phyloP scores from a whole-genome alignment of 2,113 vertebrate genomes.

The Onychorhynchus coronatus region DNA sequence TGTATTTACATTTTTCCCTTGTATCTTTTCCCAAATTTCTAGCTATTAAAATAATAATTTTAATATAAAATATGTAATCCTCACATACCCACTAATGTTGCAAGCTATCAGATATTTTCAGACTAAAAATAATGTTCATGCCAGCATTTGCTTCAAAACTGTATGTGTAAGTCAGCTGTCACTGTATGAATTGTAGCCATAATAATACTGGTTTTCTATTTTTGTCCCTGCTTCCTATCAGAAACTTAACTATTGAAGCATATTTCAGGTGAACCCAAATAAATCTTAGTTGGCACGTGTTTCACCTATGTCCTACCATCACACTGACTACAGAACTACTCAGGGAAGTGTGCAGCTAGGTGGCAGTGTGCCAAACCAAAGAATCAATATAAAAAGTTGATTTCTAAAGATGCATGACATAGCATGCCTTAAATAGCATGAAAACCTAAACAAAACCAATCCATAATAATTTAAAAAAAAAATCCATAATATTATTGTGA shows the following conservation, averaged over 20 bases:
- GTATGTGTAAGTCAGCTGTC: not conserved
- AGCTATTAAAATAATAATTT: no score
- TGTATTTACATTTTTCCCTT: not conserved
- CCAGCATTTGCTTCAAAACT: not conserved
- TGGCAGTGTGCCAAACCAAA: constrained; percentile 11
- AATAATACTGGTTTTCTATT: not conserved
- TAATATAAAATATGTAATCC: no score
- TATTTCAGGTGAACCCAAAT: not conserved
- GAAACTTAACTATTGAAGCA: not conserved
- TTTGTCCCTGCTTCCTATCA: not conserved
- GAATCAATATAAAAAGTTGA: not conserved
- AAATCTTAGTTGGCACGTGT: not conserved
- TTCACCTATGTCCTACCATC: not conserved
- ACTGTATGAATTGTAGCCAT: not conserved
- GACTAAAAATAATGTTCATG: not conserved
- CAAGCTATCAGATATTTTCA: not conserved
- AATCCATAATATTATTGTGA: not conserved
- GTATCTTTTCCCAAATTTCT: not conserved
- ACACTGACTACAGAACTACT: not conserved
- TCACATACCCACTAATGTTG: not conserved
- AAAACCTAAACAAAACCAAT: not conserved
- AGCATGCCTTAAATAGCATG: not conserved
- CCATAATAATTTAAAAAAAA: not conserved
- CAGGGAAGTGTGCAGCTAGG: not conserved
- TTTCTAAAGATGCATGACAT: not conserved